Evolutionary conservation across 2,888 invertebrate species (phyloP), one percentile per base, ranked within the genome.

Genomic region (Xylota sylvarum): DNA sequence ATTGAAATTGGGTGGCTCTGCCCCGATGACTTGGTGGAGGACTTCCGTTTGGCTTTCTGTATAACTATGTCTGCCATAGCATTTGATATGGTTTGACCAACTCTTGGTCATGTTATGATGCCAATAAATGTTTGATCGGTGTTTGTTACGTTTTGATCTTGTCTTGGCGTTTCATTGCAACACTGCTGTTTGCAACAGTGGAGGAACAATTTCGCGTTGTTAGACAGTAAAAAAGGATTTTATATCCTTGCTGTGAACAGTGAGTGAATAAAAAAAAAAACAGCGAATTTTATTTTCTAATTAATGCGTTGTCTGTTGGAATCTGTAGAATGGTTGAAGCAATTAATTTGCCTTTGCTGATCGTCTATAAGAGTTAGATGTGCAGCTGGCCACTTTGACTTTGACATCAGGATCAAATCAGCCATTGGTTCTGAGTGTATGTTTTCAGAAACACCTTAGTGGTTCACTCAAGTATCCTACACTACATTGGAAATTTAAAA

Each of bases 281-380:
- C 14, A 35, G n/a, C 27, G n/a, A 55, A 35, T 56, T 56, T 56
- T 56, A 56, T 56, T 56, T 56, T 56, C 30, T 65, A 65, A 65
- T 65, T 65, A 65, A 62, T 43, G 62, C 62, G 27, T 62, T 62
- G 50, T 50, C 43, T 14, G 43, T 17, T 48, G 48, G 48, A 32
- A 32, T 32, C 7, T 40, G n/a, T 40, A 27, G 46, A 14, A 27
- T 60, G 17, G 7, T 12, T 4, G 9, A 30, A 17, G 43, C 62
- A 43, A 62, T 62, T 46, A 46, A 46, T 62, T 19, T 7, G 12
- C 12, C 5, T 27, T 12, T 27, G 27, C 9, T 27, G 27, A 5
- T 27, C n/a, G 27, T n/a, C 27, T 4, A n/a, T 1, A 5, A 6
- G 12, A 23, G 10, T 27, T 27, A 17, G 37, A 37, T 37, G 62